Conservation (phyloP, 2,113 vertebrate species). For the Carlito syrichta region DNA sequence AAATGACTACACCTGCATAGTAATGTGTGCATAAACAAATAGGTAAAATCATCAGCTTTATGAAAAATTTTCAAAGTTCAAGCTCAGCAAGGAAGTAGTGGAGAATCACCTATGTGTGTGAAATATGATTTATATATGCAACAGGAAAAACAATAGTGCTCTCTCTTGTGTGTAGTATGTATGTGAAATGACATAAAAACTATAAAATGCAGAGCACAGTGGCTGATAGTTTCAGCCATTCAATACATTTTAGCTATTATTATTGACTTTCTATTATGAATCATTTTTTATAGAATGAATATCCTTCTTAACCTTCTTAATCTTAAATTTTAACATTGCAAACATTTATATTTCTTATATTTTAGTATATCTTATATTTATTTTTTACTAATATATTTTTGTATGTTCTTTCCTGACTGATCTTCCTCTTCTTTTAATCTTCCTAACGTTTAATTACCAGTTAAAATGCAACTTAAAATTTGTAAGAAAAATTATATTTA, state of each 20-base stretch:
- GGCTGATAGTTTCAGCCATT: not conserved
- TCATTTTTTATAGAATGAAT: not conserved
- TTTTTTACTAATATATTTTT: not conserved
- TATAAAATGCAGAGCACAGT: not conserved
- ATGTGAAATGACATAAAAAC: not conserved
- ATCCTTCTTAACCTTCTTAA: not conserved
- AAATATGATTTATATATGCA: not conserved
- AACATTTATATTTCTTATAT: not conserved
- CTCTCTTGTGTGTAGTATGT: not conserved
- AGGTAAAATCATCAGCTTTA: not conserved
- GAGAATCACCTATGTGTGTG: not conserved
- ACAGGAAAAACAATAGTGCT: not conserved
- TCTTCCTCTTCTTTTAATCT: not conserved
- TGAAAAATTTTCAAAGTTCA: not conserved
- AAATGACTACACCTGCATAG: not conserved
- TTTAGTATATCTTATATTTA: not conserved
- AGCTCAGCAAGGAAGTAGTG: not conserved
- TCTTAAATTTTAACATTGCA: not conserved
- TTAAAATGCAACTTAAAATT: not conserved
- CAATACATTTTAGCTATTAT: not conserved
- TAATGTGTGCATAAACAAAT: not conserved
- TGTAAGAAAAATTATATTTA: not conserved
- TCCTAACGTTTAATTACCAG: not conserved
- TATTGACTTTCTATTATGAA: not conserved
- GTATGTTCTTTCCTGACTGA: not conserved